Conservation (phyloP, 2,797 vertebrate species). For the Sebastes minor region DNA sequence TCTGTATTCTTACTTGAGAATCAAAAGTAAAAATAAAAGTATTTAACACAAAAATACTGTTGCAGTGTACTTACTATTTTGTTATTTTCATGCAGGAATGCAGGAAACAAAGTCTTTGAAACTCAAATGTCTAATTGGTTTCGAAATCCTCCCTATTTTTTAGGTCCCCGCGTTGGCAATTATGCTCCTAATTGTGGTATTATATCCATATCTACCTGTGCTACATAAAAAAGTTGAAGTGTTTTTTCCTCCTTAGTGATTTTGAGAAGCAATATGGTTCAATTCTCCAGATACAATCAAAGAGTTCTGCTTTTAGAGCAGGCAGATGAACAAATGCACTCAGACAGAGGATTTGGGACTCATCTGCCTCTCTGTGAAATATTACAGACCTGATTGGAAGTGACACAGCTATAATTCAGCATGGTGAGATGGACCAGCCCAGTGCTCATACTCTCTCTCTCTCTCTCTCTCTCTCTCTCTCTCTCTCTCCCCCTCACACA, state of each 20-base stretch:
- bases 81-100: neutral
- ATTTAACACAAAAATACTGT: neutral
- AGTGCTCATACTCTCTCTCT: too few species aligned
- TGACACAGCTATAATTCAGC: slow-evolving; percentile 78
- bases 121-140: neutral
- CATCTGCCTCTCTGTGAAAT: slow-evolving; percentile 64
- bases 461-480: too few species aligned
- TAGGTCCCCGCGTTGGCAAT: neutral
- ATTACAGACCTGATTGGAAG: slow-evolving; percentile 75
- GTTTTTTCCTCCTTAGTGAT: slow-evolving; percentile 34
- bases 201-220: slow-evolving; percentile 18
- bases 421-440: slow-evolving; percentile 41
- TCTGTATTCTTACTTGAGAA: neutral
- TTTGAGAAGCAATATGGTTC: slow-evolving; percentile 44
- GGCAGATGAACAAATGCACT: slow-evolving; percentile 61
- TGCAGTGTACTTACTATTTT: neutral
- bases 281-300: slow-evolving; percentile 52
- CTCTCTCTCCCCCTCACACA: neutral
- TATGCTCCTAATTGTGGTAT: neutral
- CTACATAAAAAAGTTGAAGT: neutral
- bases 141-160: neutral
- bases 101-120: neutral
- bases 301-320: slow-evolving; percentile 53
- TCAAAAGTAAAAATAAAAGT: neutral
- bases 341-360: slow-evolving; percentile 63